Conservation (phyloP, 2,797 vertebrate genomes). For the Micromesistius poutassou region DNA sequence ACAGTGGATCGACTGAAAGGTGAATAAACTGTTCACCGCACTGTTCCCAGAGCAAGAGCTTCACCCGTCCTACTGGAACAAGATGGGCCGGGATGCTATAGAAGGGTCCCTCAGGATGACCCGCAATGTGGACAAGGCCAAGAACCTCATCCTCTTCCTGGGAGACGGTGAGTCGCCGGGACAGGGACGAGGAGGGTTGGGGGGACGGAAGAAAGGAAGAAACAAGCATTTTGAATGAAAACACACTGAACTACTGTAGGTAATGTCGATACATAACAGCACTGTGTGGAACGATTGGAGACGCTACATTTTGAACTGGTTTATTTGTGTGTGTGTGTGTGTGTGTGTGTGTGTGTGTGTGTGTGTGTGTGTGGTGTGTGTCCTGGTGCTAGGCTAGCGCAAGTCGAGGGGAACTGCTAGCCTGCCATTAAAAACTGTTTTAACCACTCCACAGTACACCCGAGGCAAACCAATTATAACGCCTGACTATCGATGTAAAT, state of each 20-base stretch:
- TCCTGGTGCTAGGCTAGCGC: too few relatives aligned
- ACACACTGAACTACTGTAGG: not conserved
- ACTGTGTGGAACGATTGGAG: too few relatives aligned
- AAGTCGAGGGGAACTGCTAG: too few relatives aligned
- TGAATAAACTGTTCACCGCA: not conserved
- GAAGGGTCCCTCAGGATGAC: slow-evolving; percentile 59
- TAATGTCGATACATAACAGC: not conserved
- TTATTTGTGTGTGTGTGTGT: not conserved
- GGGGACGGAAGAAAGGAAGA: not conserved
- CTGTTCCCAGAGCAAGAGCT: slow-evolving; percentile 65
- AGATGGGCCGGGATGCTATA: slow-evolving; percentile 65
- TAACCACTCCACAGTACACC: too few relatives aligned
- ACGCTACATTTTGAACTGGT: too few relatives aligned
- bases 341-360: not conserved
- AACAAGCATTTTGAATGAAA: not conserved
- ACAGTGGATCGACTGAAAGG: not conserved
- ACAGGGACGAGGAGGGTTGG: slow-evolving; percentile 3
- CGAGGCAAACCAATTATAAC: too few relatives aligned
- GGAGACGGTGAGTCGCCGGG: slow-evolving; percentile 74
- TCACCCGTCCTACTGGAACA: slow-evolving; percentile 74
- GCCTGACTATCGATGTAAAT: too few relatives aligned
- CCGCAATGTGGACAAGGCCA: slow-evolving; percentile 61
- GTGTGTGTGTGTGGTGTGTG: too few relatives aligned
- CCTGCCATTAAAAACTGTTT: too few relatives aligned
- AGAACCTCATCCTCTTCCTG: slow-evolving; percentile 78